A percentile compares a stretch with the other conserved stretches of the same genome.
Conservation (phyloP, 2,888 invertebrate species). For the Pelosia muscerda region DNA sequence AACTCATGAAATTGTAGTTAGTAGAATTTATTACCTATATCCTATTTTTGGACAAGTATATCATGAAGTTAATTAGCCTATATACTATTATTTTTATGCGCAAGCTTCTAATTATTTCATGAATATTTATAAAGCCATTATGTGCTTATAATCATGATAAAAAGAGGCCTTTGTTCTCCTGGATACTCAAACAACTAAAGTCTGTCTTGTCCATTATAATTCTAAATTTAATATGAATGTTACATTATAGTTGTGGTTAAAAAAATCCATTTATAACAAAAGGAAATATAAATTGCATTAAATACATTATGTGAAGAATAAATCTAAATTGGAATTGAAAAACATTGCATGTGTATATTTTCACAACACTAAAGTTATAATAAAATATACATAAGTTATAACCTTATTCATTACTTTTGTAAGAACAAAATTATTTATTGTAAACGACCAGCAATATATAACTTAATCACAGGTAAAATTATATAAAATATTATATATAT, state of each 20-base stretch:
- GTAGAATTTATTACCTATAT: neutral
- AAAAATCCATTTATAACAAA: neutral
- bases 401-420: neutral
- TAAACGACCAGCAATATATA: neutral
- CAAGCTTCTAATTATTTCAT: neutral
- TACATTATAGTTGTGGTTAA: neutral
- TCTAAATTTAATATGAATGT: too few relatives aligned
- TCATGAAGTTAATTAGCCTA: neutral
- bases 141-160: neutral
- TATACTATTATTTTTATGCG: neutral
- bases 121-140: neutral
- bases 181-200: neutral
- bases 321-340: neutral
- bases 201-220: neutral
- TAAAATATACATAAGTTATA: neutral
- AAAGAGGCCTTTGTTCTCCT: neutral
- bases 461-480: neutral
- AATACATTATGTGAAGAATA: neutral
- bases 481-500: too few relatives aligned
- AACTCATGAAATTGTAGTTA: neutral
- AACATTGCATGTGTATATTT: too few relatives aligned
- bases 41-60: neutral
- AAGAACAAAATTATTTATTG: neutral
- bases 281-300: neutral
- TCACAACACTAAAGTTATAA: neutral